Conservation (phyloP, 2,888 invertebrate genomes). For the Machimus atricapillus region DNA sequence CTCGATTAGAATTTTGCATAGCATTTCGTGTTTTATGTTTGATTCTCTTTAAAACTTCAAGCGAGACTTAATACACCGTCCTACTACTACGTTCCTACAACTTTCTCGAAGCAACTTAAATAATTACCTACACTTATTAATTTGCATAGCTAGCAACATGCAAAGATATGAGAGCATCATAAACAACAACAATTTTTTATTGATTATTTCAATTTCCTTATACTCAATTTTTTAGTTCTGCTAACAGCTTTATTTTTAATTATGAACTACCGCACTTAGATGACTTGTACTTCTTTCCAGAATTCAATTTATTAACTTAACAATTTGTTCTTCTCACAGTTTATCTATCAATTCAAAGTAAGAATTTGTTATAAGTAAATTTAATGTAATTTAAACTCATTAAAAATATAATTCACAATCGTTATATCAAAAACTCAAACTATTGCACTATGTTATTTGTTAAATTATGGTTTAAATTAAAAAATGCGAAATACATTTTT, state of each 20-base stretch:
- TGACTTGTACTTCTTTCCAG: background rate
- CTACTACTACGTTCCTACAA: background rate
- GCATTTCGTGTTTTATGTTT: too few species aligned
- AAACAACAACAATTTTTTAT: background rate
- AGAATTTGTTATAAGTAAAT: background rate
- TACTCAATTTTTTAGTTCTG: too few species aligned
- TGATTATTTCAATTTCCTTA: background rate
- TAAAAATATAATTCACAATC: background rate
- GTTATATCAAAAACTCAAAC: too few species aligned
- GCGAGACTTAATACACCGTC: too few species aligned
- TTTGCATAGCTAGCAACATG: background rate
- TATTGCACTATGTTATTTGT: too few species aligned
- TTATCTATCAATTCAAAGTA: background rate
- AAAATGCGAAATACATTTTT: too few species aligned
- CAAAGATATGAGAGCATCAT: background rate
- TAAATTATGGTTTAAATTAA: too few species aligned
- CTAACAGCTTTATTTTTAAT: background rate
- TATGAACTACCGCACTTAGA: background rate
- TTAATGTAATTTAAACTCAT: background rate
- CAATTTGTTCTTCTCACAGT: background rate
- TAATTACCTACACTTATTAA: background rate
- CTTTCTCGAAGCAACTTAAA: background rate
- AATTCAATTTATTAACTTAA: background rate
- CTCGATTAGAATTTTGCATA: too few species aligned
- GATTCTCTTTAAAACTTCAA: too few species aligned